Conservation (phyloP, 2,888 invertebrate species). For the Venusia cambrica region DNA sequence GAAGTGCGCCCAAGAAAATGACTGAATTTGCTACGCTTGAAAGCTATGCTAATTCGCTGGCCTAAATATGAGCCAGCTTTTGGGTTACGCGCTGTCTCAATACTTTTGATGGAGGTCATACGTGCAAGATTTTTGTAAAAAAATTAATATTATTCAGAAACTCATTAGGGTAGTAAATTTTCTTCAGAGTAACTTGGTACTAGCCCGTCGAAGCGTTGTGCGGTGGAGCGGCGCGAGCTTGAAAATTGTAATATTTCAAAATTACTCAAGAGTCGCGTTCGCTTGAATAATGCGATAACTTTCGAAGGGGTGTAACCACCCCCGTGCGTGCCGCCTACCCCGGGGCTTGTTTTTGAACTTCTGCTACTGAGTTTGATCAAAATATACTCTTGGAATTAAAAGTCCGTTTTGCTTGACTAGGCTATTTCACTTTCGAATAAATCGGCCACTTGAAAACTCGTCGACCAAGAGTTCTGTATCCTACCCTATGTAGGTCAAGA, state of each 20-base stretch:
- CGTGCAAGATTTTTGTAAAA: too few relatives aligned
- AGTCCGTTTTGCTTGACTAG: slow-evolving; percentile 51
- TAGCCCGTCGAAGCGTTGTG: slow-evolving; percentile 52
- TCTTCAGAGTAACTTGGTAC: slow-evolving; percentile 40
- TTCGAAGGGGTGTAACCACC: slow-evolving; percentile 54
- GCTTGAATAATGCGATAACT: slow-evolving; percentile 79
- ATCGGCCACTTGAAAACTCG: too few relatives aligned
- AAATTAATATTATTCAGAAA: slow-evolving; percentile 15
- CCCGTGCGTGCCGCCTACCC: slow-evolving; percentile 66
- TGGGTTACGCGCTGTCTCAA: too few relatives aligned
- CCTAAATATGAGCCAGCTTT: too few relatives aligned
- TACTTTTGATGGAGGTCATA: too few relatives aligned
- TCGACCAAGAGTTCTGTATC: too few relatives aligned
- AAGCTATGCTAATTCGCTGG: too few relatives aligned
- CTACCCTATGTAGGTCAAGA: too few relatives aligned
- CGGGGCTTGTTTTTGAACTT: slow-evolving; percentile 73
- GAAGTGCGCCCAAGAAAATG: too few relatives aligned
- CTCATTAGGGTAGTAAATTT: slow-evolving; percentile 34
- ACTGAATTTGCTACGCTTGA: too few relatives aligned
- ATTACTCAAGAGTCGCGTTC: slow-evolving; percentile 81
- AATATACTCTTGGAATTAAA: slow-evolving; percentile 58
- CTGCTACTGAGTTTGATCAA: slow-evolving; percentile 73
- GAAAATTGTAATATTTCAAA: slow-evolving; percentile 82
- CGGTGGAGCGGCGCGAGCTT: slow-evolving; percentile 54
- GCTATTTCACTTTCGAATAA: slow-evolving; percentile 5